phyloP scores from a whole-genome alignment of 2,113 vertebrate species.

The Haemorhous mexicanus region DNA sequence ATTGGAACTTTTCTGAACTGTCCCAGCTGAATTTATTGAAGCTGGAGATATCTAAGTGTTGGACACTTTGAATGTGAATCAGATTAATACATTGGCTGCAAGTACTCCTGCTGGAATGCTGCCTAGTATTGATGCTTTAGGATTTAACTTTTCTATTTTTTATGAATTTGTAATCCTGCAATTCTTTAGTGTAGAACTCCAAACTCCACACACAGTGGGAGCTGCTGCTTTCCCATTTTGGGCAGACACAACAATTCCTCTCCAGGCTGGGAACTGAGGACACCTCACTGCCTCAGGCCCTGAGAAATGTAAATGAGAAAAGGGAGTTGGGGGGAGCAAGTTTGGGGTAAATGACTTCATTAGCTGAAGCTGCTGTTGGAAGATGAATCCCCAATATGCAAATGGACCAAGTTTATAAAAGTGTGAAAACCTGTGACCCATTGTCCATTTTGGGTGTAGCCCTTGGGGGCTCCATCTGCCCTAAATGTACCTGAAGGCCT shows the following conservation, averaged over 20 bases:
- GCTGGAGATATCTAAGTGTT: not conserved
- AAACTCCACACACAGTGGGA: not conserved
- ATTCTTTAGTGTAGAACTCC: fast-evolving
- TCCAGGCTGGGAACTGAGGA: not conserved
- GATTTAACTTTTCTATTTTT: not conserved
- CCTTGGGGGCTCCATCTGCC: not conserved
- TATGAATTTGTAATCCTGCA: not conserved
- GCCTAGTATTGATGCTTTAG: not conserved
- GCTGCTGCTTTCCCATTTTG: not conserved
- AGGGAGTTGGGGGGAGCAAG: not conserved
- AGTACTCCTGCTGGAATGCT: not conserved
- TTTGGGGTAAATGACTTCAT: not conserved
- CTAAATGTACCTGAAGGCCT: fast-evolving
- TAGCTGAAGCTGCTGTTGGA: not conserved
- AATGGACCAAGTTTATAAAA: fast-evolving
- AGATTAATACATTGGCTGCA: not conserved
- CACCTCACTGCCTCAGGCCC: not conserved
- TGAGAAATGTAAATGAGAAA: not conserved
- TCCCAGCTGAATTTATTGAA: not conserved
- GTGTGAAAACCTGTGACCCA: not conserved
- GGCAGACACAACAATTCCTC: not conserved
- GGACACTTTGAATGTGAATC: not conserved
- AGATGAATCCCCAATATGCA: not conserved
- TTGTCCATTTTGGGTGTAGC: not conserved
- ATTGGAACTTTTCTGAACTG: not conserved